Evolutionary conservation across 2,888 invertebrate genomes (phyloP).

Genomic region (Harpagoxenus sublaevis): DNA sequence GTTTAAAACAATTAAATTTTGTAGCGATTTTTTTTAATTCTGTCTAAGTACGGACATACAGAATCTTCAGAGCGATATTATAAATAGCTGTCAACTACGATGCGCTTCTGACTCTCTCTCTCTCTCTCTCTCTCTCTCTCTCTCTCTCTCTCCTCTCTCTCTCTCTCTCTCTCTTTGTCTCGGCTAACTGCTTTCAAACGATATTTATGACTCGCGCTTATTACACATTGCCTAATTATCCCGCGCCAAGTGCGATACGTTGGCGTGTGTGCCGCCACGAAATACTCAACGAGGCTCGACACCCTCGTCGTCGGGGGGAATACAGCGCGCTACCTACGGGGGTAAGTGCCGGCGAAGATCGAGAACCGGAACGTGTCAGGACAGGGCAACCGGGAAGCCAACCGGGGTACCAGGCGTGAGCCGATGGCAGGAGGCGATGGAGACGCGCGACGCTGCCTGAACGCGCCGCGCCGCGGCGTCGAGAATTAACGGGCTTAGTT

Average conservation of each 20-base stretch:
- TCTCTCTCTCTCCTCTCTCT: no score
- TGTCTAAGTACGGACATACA: background rate
- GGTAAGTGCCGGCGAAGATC: conserved; percentile 50
- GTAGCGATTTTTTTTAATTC: background rate
- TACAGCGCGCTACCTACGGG: conserved; percentile 36
- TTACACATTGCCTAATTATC: conserved; percentile 29
- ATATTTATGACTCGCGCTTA: background rate
- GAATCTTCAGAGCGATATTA: background rate
- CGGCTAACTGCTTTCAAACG: background rate
- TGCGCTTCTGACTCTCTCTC: background rate
- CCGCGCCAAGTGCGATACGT: conserved; percentile 3
- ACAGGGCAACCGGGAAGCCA: conserved; percentile 59
- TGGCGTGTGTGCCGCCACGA: conserved; percentile 9
- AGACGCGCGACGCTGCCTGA: conserved; percentile 75
- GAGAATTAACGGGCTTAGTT: conserved; percentile 86
- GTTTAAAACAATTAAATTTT: background rate
- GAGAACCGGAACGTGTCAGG: conserved; percentile 53
- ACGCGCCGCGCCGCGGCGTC: conserved; percentile 74
- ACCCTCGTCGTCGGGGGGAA: conserved; percentile 37
- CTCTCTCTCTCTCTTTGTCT: background rate
- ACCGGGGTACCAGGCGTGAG: conserved; percentile 42
- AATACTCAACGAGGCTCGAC: conserved; percentile 40
- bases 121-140: no score
- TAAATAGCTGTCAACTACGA: background rate
- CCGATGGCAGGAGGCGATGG: conserved; percentile 71